Conservation (phyloP, 1,140 invertebrate genomes). For the Pseudoatta argentina region DNA sequence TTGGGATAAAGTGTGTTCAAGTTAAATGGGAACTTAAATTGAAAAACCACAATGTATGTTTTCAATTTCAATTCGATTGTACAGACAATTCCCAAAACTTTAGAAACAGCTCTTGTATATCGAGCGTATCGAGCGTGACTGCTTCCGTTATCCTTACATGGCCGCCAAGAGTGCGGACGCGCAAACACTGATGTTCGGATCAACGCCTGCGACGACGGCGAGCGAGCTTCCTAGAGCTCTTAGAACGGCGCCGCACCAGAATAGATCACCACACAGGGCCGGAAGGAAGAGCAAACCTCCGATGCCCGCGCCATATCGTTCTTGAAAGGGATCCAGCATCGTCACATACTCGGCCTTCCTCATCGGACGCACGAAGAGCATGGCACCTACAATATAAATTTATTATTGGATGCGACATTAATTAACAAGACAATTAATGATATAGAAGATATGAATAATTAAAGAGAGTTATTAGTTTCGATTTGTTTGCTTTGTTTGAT, state of each 20-base stretch:
- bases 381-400: conserved; percentile 87
- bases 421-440: neutral
- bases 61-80: too few species aligned
- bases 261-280: conserved; percentile 92
- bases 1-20: too few species aligned
- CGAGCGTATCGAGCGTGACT: neutral
- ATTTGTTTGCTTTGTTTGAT: neutral
- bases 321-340: conserved; percentile 94
- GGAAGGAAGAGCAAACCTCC: conserved; percentile 93
- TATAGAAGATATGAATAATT: neutral
- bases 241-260: conserved; percentile 92
- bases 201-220: conserved; percentile 82
- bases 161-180: conserved; percentile 81
- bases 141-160: conserved; percentile 75
- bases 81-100: too few species aligned
- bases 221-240: conserved; percentile 90
- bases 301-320: conserved; percentile 91
- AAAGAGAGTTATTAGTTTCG: neutral
- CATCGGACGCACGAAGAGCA: conserved; percentile 94
- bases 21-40: too few species aligned
- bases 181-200: conserved; percentile 81
- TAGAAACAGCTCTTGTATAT: neutral
- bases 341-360: conserved; percentile 93
- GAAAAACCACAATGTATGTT: too few species aligned
- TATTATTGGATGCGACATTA: neutral